Evolutionary conservation across 2,797 vertebrate genomes (phyloP).

Genomic region (Enteromius fasciolatus): DNA sequence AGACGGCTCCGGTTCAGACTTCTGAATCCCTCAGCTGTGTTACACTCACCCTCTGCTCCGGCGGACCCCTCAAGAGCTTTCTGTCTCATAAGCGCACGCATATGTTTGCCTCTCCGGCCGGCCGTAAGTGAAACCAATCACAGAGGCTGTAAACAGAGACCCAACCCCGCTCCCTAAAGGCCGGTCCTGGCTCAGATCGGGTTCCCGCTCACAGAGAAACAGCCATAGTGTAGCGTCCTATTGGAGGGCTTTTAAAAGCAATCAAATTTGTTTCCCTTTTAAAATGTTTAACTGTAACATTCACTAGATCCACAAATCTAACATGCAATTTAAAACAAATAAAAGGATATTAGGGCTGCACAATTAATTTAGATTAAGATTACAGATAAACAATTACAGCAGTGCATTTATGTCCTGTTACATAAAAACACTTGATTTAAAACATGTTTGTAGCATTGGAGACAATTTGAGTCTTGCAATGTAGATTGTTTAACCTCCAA

Average conservation of each 20-base stretch:
- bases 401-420: neutral
- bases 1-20: constrained; percentile 42
- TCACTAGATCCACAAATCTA: neutral
- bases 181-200: constrained; percentile 61
- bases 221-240: constrained; percentile 53
- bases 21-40: constrained; percentile 38
- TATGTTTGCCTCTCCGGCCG: constrained; percentile 51
- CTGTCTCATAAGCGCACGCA: constrained; percentile 32
- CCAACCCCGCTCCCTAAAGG: constrained; percentile 62
- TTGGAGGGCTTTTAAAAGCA: neutral
- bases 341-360: neutral
- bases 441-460: neutral
- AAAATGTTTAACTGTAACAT: neutral
- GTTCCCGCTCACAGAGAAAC: constrained; percentile 57
- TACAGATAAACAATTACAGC: neutral
- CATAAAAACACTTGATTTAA: neutral
- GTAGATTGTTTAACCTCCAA: neutral
- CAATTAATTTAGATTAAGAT: neutral
- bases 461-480: neutral
- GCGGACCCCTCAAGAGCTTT: constrained; percentile 15
- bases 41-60: constrained; percentile 20
- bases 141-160: constrained; percentile 68
- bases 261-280: neutral
- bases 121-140: constrained; percentile 63
- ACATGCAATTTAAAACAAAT: neutral